Conservation (phyloP, 2,113 vertebrate species). For the Mohoua ochrocephala region DNA sequence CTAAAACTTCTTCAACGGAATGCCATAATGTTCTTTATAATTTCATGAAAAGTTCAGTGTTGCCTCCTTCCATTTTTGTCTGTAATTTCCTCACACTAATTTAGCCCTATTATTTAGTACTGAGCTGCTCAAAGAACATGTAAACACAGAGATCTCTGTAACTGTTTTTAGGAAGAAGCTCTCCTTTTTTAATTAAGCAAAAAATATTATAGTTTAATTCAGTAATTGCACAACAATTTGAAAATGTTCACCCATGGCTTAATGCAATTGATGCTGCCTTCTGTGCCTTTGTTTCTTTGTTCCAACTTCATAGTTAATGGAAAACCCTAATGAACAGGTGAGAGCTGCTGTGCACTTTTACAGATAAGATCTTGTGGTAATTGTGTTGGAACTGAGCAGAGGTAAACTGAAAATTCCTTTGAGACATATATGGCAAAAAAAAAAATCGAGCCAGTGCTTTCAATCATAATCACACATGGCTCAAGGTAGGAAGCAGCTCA, state of each 20-base stretch:
- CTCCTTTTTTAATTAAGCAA: neutral
- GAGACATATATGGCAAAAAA: neutral
- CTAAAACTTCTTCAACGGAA: neutral
- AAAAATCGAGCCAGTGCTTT: neutral
- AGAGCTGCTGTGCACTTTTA: neutral
- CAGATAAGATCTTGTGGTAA: slow-evolving; percentile 52
- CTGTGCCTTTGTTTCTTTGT: neutral
- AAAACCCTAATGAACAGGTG: slow-evolving; percentile 18
- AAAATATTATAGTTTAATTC: neutral
- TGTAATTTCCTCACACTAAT: neutral
- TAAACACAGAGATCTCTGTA: neutral
- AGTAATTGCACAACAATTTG: slow-evolving; percentile 11
- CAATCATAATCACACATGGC: neutral
- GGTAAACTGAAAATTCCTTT: slow-evolving; percentile 21
- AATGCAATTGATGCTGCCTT: neutral
- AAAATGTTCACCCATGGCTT: neutral
- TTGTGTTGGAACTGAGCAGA: slow-evolving; percentile 19
- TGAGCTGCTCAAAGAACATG: neutral
- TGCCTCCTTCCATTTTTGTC: neutral
- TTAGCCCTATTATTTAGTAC: neutral
- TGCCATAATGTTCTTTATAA: neutral
- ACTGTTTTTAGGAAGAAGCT: neutral
- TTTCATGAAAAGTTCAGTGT: neutral
- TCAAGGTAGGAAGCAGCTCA: neutral
- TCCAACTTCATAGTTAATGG: neutral